A percentile compares a stretch with the other conserved stretches of the same genome.
phyloP scores from a whole-genome alignment of 2,888 invertebrate species.

The Leuctra nigra region DNA sequence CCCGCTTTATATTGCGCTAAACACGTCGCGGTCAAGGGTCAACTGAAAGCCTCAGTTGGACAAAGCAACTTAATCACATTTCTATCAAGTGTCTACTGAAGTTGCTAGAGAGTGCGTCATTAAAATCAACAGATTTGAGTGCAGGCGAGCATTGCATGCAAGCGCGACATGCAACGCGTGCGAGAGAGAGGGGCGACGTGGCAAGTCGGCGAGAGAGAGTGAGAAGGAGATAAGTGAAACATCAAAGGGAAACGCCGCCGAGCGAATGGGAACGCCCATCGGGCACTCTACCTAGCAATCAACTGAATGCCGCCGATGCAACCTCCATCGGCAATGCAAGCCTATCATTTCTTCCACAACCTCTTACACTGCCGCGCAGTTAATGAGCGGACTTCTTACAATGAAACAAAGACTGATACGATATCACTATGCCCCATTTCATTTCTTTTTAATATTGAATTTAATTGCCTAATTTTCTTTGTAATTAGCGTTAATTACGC shows the following conservation, averaged over 20 bases:
- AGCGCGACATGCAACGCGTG: not conserved
- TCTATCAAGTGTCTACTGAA: too few relatives aligned
- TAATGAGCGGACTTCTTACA: conserved; percentile 21
- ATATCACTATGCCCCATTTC: not conserved
- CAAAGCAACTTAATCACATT: too few relatives aligned
- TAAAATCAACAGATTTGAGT: too few relatives aligned
- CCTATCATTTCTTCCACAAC: conserved; percentile 18
- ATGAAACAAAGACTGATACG: conserved; percentile 17
- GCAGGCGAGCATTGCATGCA: too few relatives aligned
- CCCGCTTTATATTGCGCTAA: too few relatives aligned
- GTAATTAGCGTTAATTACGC: too few relatives aligned
- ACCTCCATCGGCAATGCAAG: conserved; percentile 19
- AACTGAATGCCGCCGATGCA: conserved; percentile 16
- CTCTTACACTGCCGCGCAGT: too few relatives aligned
- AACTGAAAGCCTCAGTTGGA: too few relatives aligned
- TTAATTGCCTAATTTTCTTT: too few relatives aligned
- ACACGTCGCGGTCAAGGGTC: too few relatives aligned
- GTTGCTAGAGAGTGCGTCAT: too few relatives aligned
- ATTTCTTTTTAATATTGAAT: too few relatives aligned
- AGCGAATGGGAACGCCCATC: conserved; percentile 18
- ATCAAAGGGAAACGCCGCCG: conserved; percentile 23
- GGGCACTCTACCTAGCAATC: conserved; percentile 20
- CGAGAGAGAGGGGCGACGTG: not conserved
- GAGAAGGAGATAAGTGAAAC: conserved; percentile 15
- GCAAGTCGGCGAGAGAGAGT: not conserved